Base-by-base conservation (phyloP, 2,888 invertebrate species). In the Leptopterna dolabrata region DNA sequence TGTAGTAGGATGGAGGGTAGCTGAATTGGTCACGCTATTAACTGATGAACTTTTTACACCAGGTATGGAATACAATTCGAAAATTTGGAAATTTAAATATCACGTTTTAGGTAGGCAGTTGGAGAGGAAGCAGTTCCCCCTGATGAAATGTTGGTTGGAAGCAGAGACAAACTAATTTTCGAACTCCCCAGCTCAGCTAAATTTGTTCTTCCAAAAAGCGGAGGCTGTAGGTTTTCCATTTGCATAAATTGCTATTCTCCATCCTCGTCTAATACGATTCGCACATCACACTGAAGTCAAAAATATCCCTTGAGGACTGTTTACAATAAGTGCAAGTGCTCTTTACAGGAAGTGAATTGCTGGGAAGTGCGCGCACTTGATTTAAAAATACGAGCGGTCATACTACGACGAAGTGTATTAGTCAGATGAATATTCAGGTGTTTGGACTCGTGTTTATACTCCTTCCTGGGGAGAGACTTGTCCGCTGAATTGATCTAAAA, bases 161-260 rank as follows among this genome's bases (percentile, higher is more conserved):
- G 43, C 41, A 76, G 71, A 30, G 71, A 43, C 41, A 76, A 76
- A 76, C 76, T 76, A 76, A 76, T 76, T 76, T 76, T 76, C 43
- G 76, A 76, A 76, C 41, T 76, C 36, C 43, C 76, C 41, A 78
- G 78, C 45, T 78, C 78, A 78, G 78, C 43, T 78, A 43, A 24
- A 24, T 78, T 14, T 45, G 24, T 45, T 78, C 47, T 78, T 41
- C 43, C 24, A 24, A 27, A 78, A 78, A 78, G 41, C 41, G 41
- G 45, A 24, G 45, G 19, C 19, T 36, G 73, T n/a, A 43, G 9
- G 78, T 78, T 45, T 78, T 78, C 78, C 45, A 78, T 78, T 78
- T 78, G 78, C 78, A 78, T 78, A 78, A 43, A 78, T 78, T 78
- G 78, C 78, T 43, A 24, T 45, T 19, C 41, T 45, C 24, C 78